phyloP scores from a whole-genome alignment of 2,888 invertebrate species.

The Leptopilina drosophilae region DNA sequence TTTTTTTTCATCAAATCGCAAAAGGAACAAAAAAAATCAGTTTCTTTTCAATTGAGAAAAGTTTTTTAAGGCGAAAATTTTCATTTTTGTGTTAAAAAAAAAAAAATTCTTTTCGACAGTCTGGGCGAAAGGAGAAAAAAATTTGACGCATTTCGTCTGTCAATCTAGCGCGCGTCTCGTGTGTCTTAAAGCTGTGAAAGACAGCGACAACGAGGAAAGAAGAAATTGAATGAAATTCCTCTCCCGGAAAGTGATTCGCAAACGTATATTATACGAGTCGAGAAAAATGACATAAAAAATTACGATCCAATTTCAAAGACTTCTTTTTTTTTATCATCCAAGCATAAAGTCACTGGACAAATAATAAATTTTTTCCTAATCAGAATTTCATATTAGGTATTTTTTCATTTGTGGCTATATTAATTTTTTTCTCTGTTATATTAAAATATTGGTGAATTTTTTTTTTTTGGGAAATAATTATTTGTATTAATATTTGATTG shows the following conservation, averaged over 20 bases:
- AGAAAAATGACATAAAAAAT: conserved; percentile 20
- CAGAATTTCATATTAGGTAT: no score
- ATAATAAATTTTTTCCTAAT: no score
- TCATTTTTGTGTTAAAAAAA: background rate
- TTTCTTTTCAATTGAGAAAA: no score
- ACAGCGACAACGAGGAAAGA: conserved; percentile 7
- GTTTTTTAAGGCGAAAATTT: background rate
- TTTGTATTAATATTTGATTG: no score
- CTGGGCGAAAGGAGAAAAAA: background rate
- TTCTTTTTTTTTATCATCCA: background rate
- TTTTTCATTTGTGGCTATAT: no score
- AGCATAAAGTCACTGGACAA: no score
- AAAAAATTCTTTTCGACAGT: no score
- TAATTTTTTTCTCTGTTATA: no score
- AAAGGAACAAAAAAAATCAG: background rate
- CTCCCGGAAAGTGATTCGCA: conserved; percentile 27
- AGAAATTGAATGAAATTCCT: conserved; percentile 39
- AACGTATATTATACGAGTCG: conserved; percentile 16
- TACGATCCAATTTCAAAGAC: conserved; percentile 24
- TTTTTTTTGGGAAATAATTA: no score
- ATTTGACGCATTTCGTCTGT: conserved; percentile 22
- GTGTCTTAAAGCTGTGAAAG: background rate
- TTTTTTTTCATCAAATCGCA: background rate
- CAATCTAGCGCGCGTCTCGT: background rate
- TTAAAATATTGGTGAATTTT: no score